phyloP scores from a whole-genome alignment of 2,797 vertebrate genomes.

The Geotrypetes seraphini region DNA sequence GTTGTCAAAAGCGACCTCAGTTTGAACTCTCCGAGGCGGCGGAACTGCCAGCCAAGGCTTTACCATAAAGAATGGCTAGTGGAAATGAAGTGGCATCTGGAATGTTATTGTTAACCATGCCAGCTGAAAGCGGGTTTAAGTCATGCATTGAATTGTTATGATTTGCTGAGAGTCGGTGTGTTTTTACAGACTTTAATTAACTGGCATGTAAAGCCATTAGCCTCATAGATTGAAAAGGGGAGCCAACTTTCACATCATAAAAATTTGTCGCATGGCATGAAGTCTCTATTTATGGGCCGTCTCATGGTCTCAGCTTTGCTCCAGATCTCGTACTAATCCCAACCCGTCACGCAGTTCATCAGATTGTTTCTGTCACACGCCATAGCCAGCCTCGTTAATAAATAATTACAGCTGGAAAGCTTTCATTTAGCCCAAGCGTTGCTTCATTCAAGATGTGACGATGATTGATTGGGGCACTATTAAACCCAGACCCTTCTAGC shows the following conservation, averaged over 20 bases:
- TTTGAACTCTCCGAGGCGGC: conserved; percentile 19
- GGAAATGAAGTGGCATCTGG: conserved; percentile 30
- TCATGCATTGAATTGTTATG: conserved; percentile 27
- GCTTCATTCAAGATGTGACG: conserved; percentile 36
- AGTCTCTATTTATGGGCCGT: conserved; percentile 38
- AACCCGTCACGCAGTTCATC: conserved; percentile 33
- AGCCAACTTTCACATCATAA: conserved; percentile 44
- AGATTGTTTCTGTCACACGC: conserved; percentile 30
- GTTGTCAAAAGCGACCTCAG: conserved; percentile 11
- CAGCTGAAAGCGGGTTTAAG: conserved; percentile 30
- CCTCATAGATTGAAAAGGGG: conserved; percentile 17
- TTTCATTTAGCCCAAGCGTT: conserved; percentile 22
- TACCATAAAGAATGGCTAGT: conserved; percentile 26
- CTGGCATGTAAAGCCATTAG: conserved; percentile 40
- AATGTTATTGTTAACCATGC: conserved; percentile 33
- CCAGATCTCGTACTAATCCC: conserved; percentile 37
- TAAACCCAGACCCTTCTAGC: conserved; percentile 32
- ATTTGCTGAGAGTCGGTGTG: conserved; percentile 26
- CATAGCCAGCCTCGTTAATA: conserved; percentile 36
- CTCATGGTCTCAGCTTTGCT: conserved; percentile 37
- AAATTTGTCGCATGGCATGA: conserved; percentile 34
- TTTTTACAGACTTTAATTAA: conserved; percentile 29
- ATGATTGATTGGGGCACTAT: conserved; percentile 25
- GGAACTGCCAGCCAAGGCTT: conserved; percentile 24
- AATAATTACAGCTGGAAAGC: conserved; percentile 33